Evolutionary conservation across 2,888 invertebrate species (phyloP).

Genomic region (Mesorhabditis spiculigera): DNA sequence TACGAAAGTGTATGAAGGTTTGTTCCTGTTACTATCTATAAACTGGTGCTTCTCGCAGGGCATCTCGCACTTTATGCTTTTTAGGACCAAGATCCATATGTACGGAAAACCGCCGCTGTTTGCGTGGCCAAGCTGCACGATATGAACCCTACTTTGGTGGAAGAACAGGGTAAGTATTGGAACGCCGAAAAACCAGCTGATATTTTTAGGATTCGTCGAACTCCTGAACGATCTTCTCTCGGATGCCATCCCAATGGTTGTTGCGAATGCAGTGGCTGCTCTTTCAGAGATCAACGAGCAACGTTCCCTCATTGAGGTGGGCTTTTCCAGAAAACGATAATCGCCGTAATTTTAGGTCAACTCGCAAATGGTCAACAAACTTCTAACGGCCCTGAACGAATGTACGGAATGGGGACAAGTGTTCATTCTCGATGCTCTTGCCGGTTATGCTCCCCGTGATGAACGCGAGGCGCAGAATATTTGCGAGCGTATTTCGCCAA

Average conservation of each 20-base stretch:
- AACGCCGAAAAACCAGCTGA: neutral
- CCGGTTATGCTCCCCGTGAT: slow-evolving; percentile 89
- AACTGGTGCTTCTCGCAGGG: neutral
- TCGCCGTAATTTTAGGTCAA: slow-evolving; percentile 69
- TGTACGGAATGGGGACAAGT: slow-evolving; percentile 76
- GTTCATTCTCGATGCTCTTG: slow-evolving; percentile 92
- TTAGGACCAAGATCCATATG: slow-evolving; percentile 88
- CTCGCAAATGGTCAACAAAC: slow-evolving; percentile 93
- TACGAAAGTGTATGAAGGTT: slow-evolving; percentile 72
- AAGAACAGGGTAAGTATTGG: slow-evolving; percentile 68
- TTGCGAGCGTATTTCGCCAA: slow-evolving; percentile 78
- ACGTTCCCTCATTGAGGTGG: slow-evolving; percentile 79
- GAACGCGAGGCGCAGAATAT: slow-evolving; percentile 90
- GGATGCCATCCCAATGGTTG: slow-evolving; percentile 99
- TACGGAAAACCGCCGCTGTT: slow-evolving; percentile 96
- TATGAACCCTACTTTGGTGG: slow-evolving; percentile 74
- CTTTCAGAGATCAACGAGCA: slow-evolving; percentile 97
- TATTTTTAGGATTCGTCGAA: slow-evolving; percentile 73
- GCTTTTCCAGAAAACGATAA: neutral
- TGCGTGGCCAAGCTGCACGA: slow-evolving; percentile 98
- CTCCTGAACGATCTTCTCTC: slow-evolving; percentile 91
- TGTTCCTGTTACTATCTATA: neutral
- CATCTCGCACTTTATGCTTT: neutral
- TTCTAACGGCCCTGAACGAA: slow-evolving; percentile 94
- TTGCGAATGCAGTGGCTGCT: slow-evolving; percentile 97